A percentile compares a stretch with the other conserved stretches of the same genome.
Evolutionary conservation across 2,888 invertebrate genomes (phyloP).

Genomic region (Amaurobius ferox): DNA sequence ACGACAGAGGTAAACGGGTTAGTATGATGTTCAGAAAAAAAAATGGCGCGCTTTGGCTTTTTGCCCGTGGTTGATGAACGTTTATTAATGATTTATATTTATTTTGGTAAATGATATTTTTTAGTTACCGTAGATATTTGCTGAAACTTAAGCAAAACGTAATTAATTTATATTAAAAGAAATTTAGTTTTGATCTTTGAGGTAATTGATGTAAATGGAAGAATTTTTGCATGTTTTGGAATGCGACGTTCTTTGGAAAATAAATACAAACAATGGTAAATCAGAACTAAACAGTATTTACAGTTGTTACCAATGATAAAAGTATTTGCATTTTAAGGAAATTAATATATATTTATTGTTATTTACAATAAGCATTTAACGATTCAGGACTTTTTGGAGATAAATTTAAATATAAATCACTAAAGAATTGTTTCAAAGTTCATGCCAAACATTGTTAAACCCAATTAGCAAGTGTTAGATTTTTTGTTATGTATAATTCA

Average conservation of each 20-base stretch:
- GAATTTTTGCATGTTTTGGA: background rate
- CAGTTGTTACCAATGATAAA: background rate
- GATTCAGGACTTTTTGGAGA: too few species aligned
- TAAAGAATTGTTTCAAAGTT: too few species aligned
- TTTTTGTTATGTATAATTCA: too few species aligned
- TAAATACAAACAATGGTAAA: background rate
- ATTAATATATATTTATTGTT: too few species aligned
- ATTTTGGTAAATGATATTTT: background rate
- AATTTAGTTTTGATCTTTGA: background rate
- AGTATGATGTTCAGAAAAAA: background rate
- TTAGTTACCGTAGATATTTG: background rate
- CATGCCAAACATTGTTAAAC: too few species aligned
- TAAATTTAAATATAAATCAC: too few species aligned
- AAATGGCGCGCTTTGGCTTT: slow-evolving; percentile 10
- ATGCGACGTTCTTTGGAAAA: background rate
- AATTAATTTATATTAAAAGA: slow-evolving; percentile 2
- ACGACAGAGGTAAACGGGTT: slow-evolving; percentile 58
- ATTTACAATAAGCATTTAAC: too few species aligned
- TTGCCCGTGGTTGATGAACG: background rate
- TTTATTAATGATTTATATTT: background rate
- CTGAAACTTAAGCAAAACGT: background rate
- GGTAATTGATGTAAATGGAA: background rate
- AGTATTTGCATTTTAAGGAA: too few species aligned
- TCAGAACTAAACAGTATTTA: background rate
- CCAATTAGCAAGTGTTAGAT: too few species aligned